These are phyloP conservation scores for Amblyjoppa fuscipennis DNA, from an alignment of 2,888 invertebrate genomes.

Conservation along the genomic window DNA sequence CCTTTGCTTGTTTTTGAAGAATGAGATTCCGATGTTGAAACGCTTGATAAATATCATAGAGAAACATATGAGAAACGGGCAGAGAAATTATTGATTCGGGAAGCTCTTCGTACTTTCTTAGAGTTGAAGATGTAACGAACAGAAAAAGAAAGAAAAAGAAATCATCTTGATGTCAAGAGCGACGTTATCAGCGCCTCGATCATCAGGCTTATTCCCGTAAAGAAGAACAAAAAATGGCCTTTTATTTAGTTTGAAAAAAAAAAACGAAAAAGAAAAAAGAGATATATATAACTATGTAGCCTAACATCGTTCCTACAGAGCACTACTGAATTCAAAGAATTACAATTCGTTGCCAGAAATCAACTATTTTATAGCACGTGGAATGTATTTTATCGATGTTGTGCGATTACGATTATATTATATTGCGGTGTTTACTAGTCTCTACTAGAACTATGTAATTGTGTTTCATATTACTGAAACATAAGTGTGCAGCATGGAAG, in stretches of 20 bases:
- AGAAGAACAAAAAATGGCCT: slow-evolving; percentile 43
- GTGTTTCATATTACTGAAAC: slow-evolving; percentile 59
- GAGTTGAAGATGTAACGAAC: slow-evolving; percentile 25
- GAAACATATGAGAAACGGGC: slow-evolving; percentile 5
- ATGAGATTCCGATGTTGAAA: slow-evolving; percentile 21
- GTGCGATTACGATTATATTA: slow-evolving; percentile 71
- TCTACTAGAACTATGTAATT: slow-evolving; percentile 54
- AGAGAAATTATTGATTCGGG: slow-evolving; percentile 36
- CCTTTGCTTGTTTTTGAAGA: background rate
- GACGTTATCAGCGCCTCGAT: slow-evolving; percentile 26
- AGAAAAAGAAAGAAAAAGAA: slow-evolving; percentile 20
- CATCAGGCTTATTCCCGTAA: slow-evolving; percentile 25
- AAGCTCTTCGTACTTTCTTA: slow-evolving; percentile 50
- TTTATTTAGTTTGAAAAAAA: slow-evolving; percentile 47
- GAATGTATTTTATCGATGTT: slow-evolving; percentile 69
- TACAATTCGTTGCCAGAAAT: slow-evolving; percentile 66
- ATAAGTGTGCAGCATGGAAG: slow-evolving; percentile 72
- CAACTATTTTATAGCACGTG: slow-evolving; percentile 68
- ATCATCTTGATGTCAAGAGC: slow-evolving; percentile 40
- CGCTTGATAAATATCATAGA: slow-evolving; percentile 40
- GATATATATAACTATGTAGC: slow-evolving; percentile 50
- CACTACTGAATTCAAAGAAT: slow-evolving; percentile 68
- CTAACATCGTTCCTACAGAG: slow-evolving; percentile 68
- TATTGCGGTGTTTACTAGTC: slow-evolving; percentile 63
- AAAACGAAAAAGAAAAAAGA: slow-evolving; percentile 31